Percentiles rank a stretch among this genome's conserved stretches.
These are phyloP conservation scores for Gymnocypris eckloni DNA, from an alignment of 2,797 vertebrate genomes.

Conservation along the genomic window DNA sequence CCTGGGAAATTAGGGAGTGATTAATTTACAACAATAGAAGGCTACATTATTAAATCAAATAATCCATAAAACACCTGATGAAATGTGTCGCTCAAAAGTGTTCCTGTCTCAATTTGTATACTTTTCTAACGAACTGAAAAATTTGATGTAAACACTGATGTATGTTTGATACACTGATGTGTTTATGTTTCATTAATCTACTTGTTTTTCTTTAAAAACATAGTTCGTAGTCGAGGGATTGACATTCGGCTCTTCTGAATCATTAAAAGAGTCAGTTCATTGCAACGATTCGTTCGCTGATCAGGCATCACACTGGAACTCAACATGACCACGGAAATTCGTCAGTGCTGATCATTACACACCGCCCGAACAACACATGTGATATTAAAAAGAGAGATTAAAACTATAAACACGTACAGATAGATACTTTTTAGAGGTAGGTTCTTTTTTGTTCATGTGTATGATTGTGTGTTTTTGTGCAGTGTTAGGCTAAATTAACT, in stretches of 20 bases:
- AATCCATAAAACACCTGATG: not conserved
- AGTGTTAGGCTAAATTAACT: not conserved
- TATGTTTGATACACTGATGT: too few relatives aligned
- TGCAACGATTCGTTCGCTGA: not conserved
- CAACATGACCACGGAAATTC: slow-evolving; percentile 30
- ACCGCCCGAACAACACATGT: slow-evolving; percentile 17
- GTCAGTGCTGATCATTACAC: not conserved
- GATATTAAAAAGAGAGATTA: not conserved
- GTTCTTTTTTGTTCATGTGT: not conserved
- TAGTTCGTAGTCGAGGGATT: not conserved
- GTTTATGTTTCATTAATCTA: not conserved
- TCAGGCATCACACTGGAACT: not conserved
- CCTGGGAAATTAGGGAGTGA: not conserved
- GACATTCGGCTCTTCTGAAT: slow-evolving; percentile 7
- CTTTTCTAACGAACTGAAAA: not conserved
- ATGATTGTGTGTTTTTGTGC: not conserved
- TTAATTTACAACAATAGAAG: not conserved
- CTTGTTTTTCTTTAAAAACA: not conserved
- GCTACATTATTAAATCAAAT: not conserved
- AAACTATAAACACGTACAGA: not conserved
- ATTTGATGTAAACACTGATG: not conserved
- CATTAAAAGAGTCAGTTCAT: slow-evolving; percentile 9
- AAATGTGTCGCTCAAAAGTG: not conserved
- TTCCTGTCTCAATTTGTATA: not conserved
- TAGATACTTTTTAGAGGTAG: slow-evolving; percentile 22